Evolutionary conservation across 2,797 vertebrate species (phyloP), one percentile per base, ranked within the genome.

Genomic region (Enteromius paludinosus): DNA sequence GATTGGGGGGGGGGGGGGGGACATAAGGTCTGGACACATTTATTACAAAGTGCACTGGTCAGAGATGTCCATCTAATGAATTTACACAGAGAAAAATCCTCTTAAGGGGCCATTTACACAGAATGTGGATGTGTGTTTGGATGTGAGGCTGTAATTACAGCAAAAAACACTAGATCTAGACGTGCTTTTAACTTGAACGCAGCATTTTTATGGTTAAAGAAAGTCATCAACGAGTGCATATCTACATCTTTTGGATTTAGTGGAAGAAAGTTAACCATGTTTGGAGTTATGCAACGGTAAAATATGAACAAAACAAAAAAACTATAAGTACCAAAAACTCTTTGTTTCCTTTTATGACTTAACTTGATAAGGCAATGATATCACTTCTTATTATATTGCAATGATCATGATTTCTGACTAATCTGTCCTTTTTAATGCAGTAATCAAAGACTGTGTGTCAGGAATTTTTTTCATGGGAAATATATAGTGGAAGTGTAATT

Each of bases 371-470:
- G 35, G 54, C 17, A 45, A 61, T 43, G 23, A 49, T 35, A 49
- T 78, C 28, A 25, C 45, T 52, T 75, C 35, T 15, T 41, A 38
- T 38, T 6, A 9, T 65, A 38, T 66, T 38, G 14, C 20, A 38
- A 7, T 38, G 45, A 14, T 49, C 18, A 15, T 62, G 47, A 0
- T 33, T 65, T 79, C 30, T 2, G 9, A 20, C 17, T 4, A 0
- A 61, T n/a, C n/a, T n/a, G n/a, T n/a, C n/a, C 3, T 20, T 17
- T 54, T 25, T 3, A 47, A 47, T 47, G 52, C 6, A 10, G 28
- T 25, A 62, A 62, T 62, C 41, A 61, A 61, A 80, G 25, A 43
- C 15, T 71, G 18, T n/a, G 18, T 61, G 43, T 30, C 41, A 64
- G n/a, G n/a, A 15, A 23, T 33, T 25, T 41, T 10, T 72, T n/a